Percentiles rank a stretch among this genome's conserved stretches.
Conservation (phyloP, 92 coral and sea anemone genomes). For the Montipora capitata region DNA sequence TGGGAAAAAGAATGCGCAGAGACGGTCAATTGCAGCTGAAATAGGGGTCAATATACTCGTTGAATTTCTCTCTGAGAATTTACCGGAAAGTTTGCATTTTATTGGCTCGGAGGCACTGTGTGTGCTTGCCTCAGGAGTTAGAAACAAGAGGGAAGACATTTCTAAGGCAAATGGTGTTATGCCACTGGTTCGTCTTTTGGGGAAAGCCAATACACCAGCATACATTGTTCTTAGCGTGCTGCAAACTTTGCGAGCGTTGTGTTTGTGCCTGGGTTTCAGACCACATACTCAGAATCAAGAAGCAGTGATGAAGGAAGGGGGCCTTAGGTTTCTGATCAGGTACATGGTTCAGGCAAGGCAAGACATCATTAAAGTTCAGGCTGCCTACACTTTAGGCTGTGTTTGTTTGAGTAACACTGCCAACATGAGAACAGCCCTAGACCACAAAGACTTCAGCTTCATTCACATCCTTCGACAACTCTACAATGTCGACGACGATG, state of each 20-base stretch:
- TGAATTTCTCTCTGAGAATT: slow-evolving; percentile 93
- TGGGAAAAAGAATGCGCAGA: slow-evolving; percentile 84
- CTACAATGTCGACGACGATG: slow-evolving; percentile 85
- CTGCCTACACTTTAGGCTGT: slow-evolving; percentile 94
- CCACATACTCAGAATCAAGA: slow-evolving; percentile 91
- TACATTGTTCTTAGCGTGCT: slow-evolving; percentile 89
- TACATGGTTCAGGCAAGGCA: slow-evolving; percentile 91
- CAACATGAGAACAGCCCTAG: slow-evolving; percentile 81
- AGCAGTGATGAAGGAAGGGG: slow-evolving; percentile 83
- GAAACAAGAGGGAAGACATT: slow-evolving; percentile 94
- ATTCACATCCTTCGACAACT: slow-evolving; percentile 84
- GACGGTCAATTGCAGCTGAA: slow-evolving; percentile 89
- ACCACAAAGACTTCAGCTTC: slow-evolving; percentile 89
- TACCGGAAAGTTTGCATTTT: slow-evolving; percentile 88
- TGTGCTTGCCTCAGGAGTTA: slow-evolving; percentile 91
- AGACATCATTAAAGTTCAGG: slow-evolving; percentile 90
- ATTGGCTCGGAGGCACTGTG: slow-evolving; percentile 97
- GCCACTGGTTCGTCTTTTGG: slow-evolving; percentile 92
- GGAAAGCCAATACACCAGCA: slow-evolving; percentile 85
- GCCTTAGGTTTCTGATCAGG: slow-evolving; percentile 84
- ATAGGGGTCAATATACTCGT: slow-evolving; percentile 89
- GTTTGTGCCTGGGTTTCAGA: slow-evolving; percentile 88
- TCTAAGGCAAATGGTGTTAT: slow-evolving; percentile 90
- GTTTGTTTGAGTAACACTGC: slow-evolving; percentile 94
- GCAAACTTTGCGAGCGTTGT: slow-evolving; percentile 89